Evolutionary conservation across 1,140 invertebrate genomes (phyloP), one percentile per base, ranked within the genome.

Genomic region (Drosophila mayri): DNA sequence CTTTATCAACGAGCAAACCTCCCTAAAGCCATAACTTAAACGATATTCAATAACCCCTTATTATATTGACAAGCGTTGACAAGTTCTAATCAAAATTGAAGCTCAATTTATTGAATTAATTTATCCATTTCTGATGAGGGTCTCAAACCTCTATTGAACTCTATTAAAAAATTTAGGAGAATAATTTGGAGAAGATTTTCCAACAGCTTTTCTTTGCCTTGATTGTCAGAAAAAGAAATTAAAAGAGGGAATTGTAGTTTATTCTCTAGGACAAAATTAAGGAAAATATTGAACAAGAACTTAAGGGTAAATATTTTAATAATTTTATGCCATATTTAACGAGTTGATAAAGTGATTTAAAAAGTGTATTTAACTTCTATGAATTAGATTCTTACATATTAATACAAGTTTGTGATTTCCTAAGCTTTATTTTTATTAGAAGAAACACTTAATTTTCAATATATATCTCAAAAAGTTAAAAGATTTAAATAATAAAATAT

Each of bases 61-160:
- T 64, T 49, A 50, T 40, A 41, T 38, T 67, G 63, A 54, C 32
- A 44, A 16, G n/a, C 37, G 38, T 43, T 37, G 62, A 54, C 50
- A 64, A 38, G 18, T 44, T 38, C 18, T 54, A 44, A 70, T 70
- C 25, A 18, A 70, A 35, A 44, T 22, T 46, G 16, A 4, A 35
- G 40, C 38, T 62, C 30, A 61, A 44, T 61, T 35, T 14, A 70
- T 43, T 66, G 22, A 62, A 62, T 62, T 62, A 62, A 38, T 54
- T 62, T 54, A 38, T 62, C 12, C 3, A 38, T 35, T 50, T 50
- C 16, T 46, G 32, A 70, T 66, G 47, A 30, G 62, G 66, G 66
- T 28, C 22, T 14, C 35, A 32, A 49, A 11, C 66, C 47, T 70
- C 63, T 44, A 70, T 70, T 67, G 62, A 54, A 16, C 30, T 54